Percentiles rank a stretch among this genome's conserved stretches.
Conservation (phyloP, 2,888 invertebrate species). For the Hemaris fuciformis region DNA sequence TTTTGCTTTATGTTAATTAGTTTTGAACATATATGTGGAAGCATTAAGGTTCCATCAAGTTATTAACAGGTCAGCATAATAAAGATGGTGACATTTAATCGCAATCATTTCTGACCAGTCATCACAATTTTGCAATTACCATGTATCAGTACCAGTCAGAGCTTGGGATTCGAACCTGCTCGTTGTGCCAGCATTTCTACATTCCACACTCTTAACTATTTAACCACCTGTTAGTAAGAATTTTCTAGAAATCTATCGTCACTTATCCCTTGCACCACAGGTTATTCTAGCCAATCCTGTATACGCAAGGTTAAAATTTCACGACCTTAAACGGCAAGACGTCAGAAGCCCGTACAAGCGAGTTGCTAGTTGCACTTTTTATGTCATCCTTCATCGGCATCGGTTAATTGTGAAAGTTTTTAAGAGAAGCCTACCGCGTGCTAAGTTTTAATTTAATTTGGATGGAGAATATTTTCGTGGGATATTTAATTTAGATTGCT, state of each 20-base stretch:
- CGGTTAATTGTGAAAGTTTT: background rate
- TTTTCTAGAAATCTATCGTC: background rate
- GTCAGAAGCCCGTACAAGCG: constrained; percentile 26
- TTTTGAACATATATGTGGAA: too few species aligned
- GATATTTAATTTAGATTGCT: too few species aligned
- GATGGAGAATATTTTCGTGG: too few species aligned
- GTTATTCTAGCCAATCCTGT: constrained; percentile 15
- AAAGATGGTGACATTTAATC: too few species aligned
- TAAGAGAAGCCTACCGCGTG: background rate
- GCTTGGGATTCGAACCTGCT: background rate
- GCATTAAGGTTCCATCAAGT: too few species aligned
- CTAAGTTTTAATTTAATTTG: background rate
- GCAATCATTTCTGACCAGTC: too few species aligned
- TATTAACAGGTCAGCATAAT: too few species aligned
- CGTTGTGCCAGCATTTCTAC: background rate
- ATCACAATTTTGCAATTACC: too few species aligned
- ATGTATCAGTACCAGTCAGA: too few species aligned
- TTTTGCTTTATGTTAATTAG: too few species aligned
- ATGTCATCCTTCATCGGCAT: background rate
- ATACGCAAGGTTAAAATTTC: constrained; percentile 56
- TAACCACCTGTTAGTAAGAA: background rate
- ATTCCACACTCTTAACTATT: too few species aligned
- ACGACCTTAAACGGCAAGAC: constrained; percentile 52
- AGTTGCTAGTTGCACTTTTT: constrained; percentile 8
- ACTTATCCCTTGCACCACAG: constrained; percentile 18